Evolutionary conservation across 1,140 invertebrate genomes (phyloP), one percentile per base, ranked within the genome.

Genomic region (Limonius californicus): DNA sequence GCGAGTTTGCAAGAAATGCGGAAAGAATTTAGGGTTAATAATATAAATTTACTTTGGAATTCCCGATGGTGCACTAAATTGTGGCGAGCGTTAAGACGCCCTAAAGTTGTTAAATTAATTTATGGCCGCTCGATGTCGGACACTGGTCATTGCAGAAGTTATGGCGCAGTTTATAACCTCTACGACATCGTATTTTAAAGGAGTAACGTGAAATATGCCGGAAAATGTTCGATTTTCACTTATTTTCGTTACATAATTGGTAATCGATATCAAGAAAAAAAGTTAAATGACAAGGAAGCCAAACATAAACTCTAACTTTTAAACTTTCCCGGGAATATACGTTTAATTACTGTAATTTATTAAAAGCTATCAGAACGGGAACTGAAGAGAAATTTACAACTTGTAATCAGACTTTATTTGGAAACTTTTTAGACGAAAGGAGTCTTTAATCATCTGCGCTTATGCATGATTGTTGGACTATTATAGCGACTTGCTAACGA

Each of bases 51-150:
- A 39, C 35, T 39, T 27, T 39, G 7, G 35, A n/a, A 59, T 68
- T 67, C 72, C 70, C 32, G 32, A 65, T 42, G 70, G 72, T 39
- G 57, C 64, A 43, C 66, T 73, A 73, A 73, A 73, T 73, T 73
- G 70, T 64, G 70, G 70, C 63, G 57, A 50, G 16, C 45, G 45
- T 68, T 67, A 74, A 69, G 69, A 72, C 62, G 67, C 65, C 70
- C 68, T 71, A 72, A 74, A 74, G 72, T 74, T 74, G 72, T 74
- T 74, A 72, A 74, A 74, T 74, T 70, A 74, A 74, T 74, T 74
- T 74, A 74, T 68, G 65, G 70, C 63, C 64, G 66, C 68, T 69
- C 54, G 62, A 72, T 66, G 68, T 70, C 68, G 65, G 72, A 70
- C 69, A 68, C 47, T 67, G 70, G 72, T 72, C 72, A 69, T 73